phyloP scores from a whole-genome alignment of 2,888 invertebrate species.

The Lordiphosa andalusiaca region DNA sequence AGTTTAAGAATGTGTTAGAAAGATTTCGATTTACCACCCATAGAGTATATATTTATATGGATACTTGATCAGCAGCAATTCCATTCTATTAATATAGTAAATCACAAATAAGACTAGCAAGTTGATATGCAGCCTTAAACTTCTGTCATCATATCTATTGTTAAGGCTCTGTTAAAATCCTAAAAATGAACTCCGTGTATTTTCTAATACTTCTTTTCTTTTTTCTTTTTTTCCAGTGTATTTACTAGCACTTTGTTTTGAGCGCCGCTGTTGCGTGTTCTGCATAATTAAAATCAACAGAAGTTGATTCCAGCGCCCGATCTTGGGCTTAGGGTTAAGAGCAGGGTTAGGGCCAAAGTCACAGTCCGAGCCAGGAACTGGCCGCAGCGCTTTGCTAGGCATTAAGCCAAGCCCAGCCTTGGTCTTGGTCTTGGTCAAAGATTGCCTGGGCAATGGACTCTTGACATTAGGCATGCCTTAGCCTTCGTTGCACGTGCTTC shows the following conservation, averaged over 20 bases:
- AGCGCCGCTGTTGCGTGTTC: conserved; percentile 41
- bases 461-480: conserved; percentile 14
- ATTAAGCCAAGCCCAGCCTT: not conserved
- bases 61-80: too few relatives aligned
- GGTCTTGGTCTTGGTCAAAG: conserved; percentile 1
- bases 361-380: conserved; percentile 1
- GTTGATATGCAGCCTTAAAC: too few relatives aligned
- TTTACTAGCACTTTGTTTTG: not conserved
- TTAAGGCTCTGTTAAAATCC: too few relatives aligned
- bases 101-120: too few relatives aligned
- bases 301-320: not conserved
- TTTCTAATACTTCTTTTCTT: too few relatives aligned
- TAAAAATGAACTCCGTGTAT: too few relatives aligned
- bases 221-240: conserved; percentile 1
- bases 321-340: conserved; percentile 5
- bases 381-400: not conserved
- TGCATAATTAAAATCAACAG: conserved; percentile 48
- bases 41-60: too few relatives aligned
- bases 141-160: too few relatives aligned
- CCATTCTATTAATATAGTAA: too few relatives aligned
- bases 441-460: conserved; percentile 8
- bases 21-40: too few relatives aligned
- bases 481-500: conserved; percentile 8
- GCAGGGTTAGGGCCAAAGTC: conserved; percentile 13
- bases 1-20: too few relatives aligned